Evolutionary conservation across 2,113 vertebrate genomes (phyloP), one percentile per base, ranked within the genome.

Genomic region (Neotoma lepida): DNA sequence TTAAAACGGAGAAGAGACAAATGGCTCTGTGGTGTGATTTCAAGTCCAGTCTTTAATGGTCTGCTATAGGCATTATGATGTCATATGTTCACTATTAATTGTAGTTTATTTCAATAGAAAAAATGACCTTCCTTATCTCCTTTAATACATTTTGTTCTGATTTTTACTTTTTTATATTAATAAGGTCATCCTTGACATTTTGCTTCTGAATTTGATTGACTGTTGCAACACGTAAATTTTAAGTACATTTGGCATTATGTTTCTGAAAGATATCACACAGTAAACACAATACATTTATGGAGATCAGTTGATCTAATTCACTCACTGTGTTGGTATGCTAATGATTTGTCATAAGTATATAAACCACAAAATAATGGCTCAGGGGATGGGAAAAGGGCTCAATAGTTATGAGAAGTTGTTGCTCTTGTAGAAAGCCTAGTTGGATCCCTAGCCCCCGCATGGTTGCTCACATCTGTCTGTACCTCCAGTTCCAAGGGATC

Each of bases 101-200:
- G 30, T 71, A 93, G 77, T 58, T 96, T 68, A 84, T 74, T 88
- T 93, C 26, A 94, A n/a, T 71, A 93, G 87, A 89, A 96, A 96
- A 95, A 95, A 63, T 89, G 24, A 80, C 20, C 6, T 22, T 84
- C 15, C 28, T 82, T 94, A 63, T 91, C 41, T 95, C 18, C 17
- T 73, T 95, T 86, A 94, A 89, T 85, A 89, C 0, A 91, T 90
- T 94, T 94, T 94, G 17, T 39, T 80, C 30, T 70, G 87, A 89
- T 88, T 85, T 96, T 96, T 93, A 70, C 49, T 87, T 89, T 91
- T 85, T 70, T 89, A 80, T 78, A 91, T 91, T 87, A 68, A 93
- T 76, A 93, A 94, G 84, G 17, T 13, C 78, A 73, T 93, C 49
- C 3, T 74, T 93, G 81, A 88, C 41, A 76, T 56, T 94, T 94